Conservation (phyloP, 2,113 vertebrate species). For the Piprites chloris region DNA sequence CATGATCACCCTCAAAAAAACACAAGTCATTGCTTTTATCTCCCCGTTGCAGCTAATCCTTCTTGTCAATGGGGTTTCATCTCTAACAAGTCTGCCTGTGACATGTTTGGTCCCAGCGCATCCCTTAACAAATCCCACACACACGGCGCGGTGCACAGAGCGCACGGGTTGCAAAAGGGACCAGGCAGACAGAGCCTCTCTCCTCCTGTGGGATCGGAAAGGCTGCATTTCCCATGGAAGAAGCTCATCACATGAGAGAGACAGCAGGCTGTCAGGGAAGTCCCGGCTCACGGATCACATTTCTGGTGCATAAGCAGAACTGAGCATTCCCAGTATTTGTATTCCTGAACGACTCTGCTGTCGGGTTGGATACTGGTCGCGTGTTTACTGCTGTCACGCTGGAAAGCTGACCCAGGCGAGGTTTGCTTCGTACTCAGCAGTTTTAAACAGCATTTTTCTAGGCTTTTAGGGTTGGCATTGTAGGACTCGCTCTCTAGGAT, state of each 20-base stretch:
- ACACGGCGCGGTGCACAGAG: neutral
- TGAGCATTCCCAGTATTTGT: neutral
- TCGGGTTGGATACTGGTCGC: neutral
- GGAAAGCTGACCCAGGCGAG: neutral
- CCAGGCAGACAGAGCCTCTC: neutral
- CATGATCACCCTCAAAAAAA: neutral
- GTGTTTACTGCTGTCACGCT: neutral
- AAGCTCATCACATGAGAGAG: neutral
- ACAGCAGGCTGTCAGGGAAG: neutral
- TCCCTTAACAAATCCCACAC: neutral
- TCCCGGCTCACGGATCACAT: neutral
- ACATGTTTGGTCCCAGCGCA: neutral
- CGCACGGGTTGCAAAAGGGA: neutral
- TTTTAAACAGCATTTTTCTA: neutral
- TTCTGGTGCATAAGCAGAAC: neutral
- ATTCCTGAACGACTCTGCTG: neutral
- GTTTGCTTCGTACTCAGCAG: neutral
- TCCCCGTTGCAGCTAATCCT: neutral
- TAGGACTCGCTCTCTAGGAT: neutral
- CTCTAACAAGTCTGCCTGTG: neutral
- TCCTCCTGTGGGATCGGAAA: neutral
- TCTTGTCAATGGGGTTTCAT: neutral
- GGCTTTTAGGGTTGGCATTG: neutral
- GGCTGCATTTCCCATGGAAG: neutral
- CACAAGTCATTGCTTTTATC: neutral